Evolutionary conservation across 2,797 vertebrate species (phyloP).

Genomic region (Erethizon dorsatum): DNA sequence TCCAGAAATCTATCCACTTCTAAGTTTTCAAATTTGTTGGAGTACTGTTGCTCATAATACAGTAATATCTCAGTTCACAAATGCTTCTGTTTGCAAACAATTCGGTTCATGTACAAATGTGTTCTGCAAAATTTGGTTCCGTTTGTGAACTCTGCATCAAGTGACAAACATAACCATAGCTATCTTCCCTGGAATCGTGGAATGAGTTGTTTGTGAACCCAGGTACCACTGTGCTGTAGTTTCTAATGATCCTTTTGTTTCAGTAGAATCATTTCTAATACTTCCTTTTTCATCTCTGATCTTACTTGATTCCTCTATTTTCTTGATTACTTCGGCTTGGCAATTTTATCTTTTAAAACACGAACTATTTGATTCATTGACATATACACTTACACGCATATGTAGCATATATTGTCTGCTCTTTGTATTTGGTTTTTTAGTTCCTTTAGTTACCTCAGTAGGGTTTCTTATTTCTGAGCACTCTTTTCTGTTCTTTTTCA

Average conservation of each 20-base stretch:
- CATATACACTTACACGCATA: background rate
- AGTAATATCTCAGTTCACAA: background rate
- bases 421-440: background rate
- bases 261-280: background rate
- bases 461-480: background rate
- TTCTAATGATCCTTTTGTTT: background rate
- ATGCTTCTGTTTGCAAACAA: background rate
- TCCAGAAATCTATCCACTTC: background rate
- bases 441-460: background rate
- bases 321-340: background rate
- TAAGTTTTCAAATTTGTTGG: background rate
- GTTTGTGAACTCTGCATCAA: background rate
- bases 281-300: background rate
- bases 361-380: background rate
- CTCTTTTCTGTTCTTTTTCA: too few relatives aligned
- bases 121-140: background rate
- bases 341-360: background rate
- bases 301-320: background rate
- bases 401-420: background rate
- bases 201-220: background rate
- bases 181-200: background rate
- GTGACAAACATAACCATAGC: background rate
- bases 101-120: background rate
- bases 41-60: background rate
- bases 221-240: background rate